Evolutionary conservation across 2,113 vertebrate species (phyloP).

Genomic region (Mobula birostris): DNA sequence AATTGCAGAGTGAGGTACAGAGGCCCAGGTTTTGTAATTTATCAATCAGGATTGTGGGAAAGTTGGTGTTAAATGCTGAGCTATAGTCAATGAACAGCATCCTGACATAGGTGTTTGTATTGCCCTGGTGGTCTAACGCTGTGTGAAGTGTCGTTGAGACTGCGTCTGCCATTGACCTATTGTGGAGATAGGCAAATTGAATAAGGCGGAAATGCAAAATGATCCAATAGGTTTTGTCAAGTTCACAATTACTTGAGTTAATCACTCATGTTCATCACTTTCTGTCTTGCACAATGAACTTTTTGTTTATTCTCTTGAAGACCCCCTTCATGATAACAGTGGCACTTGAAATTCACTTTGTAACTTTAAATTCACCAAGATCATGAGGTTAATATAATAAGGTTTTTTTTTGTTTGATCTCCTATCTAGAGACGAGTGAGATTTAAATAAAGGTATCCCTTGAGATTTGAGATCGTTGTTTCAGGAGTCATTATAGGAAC

Average conservation of each 20-base stretch:
- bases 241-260: slow-evolving; percentile 10
- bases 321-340: not conserved
- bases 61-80: too few relatives aligned
- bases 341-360: slow-evolving; percentile 13
- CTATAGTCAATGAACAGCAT: too few relatives aligned
- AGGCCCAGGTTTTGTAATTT: too few relatives aligned
- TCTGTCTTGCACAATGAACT: not conserved
- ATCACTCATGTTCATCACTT: not conserved
- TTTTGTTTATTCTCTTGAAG: not conserved
- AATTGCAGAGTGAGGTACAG: too few relatives aligned
- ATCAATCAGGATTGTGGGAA: too few relatives aligned
- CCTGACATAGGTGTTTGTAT: too few relatives aligned
- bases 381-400: not conserved
- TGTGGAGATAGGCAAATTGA: not conserved
- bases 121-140: too few relatives aligned
- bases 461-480: not conserved
- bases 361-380: not conserved
- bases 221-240: not conserved
- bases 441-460: not conserved
- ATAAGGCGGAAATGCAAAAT: not conserved
- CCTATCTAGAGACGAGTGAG: not conserved
- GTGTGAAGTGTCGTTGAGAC: too few relatives aligned
- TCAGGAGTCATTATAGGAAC: not conserved
- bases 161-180: too few relatives aligned
- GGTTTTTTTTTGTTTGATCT: not conserved